phyloP scores from a whole-genome alignment of 1,140 invertebrate genomes.

The Aphidius gifuensis region DNA sequence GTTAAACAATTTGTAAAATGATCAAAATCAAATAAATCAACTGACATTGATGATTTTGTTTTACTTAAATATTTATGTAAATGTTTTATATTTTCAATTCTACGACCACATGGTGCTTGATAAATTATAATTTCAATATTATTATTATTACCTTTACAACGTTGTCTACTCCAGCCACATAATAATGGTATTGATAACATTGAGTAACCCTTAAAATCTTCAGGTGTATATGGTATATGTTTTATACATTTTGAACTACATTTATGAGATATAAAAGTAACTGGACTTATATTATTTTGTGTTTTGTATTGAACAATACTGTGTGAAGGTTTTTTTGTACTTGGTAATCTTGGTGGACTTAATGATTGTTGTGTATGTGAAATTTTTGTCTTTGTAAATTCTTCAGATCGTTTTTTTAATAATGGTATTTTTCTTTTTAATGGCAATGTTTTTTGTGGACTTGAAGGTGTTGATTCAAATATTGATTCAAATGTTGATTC shows the following conservation, averaged over 20 bases:
- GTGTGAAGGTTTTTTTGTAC: constrained; percentile 57
- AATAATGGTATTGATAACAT: constrained; percentile 81
- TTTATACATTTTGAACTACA: constrained; percentile 67
- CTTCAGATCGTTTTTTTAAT: no score
- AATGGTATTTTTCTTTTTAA: no score
- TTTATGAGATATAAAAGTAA: constrained; percentile 63
- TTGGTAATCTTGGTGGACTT: no score
- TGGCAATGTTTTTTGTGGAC: no score
- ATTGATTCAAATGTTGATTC: constrained; percentile 20
- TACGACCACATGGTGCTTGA: constrained; percentile 80
- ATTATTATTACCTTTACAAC: constrained; percentile 51
- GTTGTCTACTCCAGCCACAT: constrained; percentile 73
- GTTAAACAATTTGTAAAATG: constrained; percentile 73
- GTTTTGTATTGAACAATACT: constrained; percentile 71
- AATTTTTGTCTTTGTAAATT: no score
- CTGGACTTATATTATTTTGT: constrained; percentile 62
- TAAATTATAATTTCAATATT: constrained; percentile 70
- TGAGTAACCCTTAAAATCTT: constrained; percentile 71
- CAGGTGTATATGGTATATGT: constrained; percentile 59
- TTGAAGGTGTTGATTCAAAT: no score
- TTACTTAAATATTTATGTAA: constrained; percentile 72
- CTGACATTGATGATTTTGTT: constrained; percentile 71
- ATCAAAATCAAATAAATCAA: constrained; percentile 89
- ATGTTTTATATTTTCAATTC: constrained; percentile 76
- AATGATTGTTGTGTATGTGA: no score